A percentile compares a stretch with the other conserved stretches of the same genome.
phyloP scores from a whole-genome alignment of 1,140 invertebrate species.

The Cydia fagiglandana region DNA sequence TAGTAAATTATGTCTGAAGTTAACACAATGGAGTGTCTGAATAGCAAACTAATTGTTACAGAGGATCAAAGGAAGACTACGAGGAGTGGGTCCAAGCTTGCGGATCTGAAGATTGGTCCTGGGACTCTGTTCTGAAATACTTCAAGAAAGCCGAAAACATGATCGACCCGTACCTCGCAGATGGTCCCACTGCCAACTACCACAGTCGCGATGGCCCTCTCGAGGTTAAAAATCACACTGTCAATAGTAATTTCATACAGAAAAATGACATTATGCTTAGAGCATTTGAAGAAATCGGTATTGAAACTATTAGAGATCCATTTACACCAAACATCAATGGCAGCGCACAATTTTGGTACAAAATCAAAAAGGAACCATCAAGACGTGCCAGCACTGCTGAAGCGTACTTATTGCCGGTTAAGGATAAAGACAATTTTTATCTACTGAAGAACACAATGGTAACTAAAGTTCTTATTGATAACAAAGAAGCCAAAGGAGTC shows the following conservation, averaged over 20 bases:
- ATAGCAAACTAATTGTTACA: slow-evolving; percentile 3
- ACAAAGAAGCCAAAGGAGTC: slow-evolving; percentile 41
- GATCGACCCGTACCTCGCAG: neutral
- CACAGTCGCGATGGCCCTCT: slow-evolving; percentile 10
- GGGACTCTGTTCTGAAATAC: slow-evolving; percentile 80
- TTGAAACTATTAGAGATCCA: neutral
- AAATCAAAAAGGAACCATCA: slow-evolving; percentile 58
- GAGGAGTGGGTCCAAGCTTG: slow-evolving; percentile 81
- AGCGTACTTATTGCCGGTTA: slow-evolving; percentile 56
- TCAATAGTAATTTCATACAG: neutral
- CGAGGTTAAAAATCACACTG: neutral
- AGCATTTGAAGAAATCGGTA: slow-evolving; percentile 13
- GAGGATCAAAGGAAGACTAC: slow-evolving; percentile 85
- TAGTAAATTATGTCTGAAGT: no score
- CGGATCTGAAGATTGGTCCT: slow-evolving; percentile 86
- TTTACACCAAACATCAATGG: neutral
- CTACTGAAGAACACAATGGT: slow-evolving; percentile 81
- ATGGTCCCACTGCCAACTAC: neutral
- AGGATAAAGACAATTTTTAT: slow-evolving; percentile 81
- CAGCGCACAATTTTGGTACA: slow-evolving; percentile 44
- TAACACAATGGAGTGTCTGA: no score
- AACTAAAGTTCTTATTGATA: slow-evolving; percentile 49
- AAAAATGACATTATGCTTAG: slow-evolving; percentile 9
- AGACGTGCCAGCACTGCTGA: slow-evolving; percentile 29
- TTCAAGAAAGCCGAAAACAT: slow-evolving; percentile 33